A percentile compares a stretch with the other conserved stretches of the same genome.
Evolutionary conservation across 2,797 vertebrate species (phyloP).

Genomic region (Tachyglossus aculeatus): DNA sequence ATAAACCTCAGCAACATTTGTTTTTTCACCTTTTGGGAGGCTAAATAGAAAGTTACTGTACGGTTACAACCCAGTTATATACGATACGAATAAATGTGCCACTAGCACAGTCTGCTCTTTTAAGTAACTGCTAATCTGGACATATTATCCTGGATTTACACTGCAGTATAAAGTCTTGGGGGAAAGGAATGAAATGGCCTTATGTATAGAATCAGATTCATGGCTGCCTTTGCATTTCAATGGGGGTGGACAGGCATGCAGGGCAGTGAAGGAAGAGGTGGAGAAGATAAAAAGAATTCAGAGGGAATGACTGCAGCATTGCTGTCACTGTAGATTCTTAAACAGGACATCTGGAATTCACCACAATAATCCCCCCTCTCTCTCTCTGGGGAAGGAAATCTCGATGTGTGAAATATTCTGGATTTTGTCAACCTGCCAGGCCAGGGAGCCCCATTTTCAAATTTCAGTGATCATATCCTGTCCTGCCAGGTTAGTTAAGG

Average conservation of each 20-base stretch:
- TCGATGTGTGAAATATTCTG: background rate
- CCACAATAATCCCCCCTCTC: background rate
- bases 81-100: conserved; percentile 62
- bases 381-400: background rate
- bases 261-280: conserved; percentile 9
- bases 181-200: conserved; percentile 41
- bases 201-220: conserved; percentile 47
- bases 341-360: conserved; percentile 6
- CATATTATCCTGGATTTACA: conserved; percentile 58
- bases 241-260: background rate
- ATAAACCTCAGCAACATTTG: conserved; percentile 29
- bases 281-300: conserved; percentile 17
- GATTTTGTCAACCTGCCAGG: background rate
- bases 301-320: conserved; percentile 16
- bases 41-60: conserved; percentile 52
- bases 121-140: conserved; percentile 59
- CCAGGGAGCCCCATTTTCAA: conserved; percentile 6
- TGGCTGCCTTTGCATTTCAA: conserved; percentile 32
- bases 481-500: background rate
- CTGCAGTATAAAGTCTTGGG: conserved; percentile 24
- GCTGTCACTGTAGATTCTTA: background rate
- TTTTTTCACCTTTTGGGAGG: background rate
- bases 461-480: background rate
- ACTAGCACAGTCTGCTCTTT: conserved; percentile 35
- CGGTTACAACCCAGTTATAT: conserved; percentile 51